Conservation (phyloP, 2,113 vertebrate species). For the Speoplatyrhinus poulsoni region DNA sequence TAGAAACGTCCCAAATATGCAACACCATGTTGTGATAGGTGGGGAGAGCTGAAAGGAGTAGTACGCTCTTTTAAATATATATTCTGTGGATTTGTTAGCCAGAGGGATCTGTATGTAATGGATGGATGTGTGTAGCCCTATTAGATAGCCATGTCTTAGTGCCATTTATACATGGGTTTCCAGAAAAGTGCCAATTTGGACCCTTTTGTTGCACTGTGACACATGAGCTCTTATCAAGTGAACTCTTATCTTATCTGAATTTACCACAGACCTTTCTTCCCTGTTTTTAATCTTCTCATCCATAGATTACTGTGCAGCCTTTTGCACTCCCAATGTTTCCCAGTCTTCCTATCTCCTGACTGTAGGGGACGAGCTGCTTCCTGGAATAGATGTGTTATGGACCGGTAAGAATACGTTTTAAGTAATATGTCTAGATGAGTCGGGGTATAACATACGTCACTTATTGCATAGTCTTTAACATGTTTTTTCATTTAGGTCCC, state of each 20-base stretch:
- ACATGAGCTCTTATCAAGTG: neutral
- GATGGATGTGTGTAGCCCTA: neutral
- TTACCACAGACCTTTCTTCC: neutral
- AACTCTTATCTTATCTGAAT: neutral
- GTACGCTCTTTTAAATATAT: too few species aligned
- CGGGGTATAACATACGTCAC: neutral
- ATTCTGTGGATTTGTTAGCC: too few species aligned
- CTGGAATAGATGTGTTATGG: constrained; percentile 93
- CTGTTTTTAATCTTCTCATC: neutral
- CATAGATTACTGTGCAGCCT: constrained; percentile 92
- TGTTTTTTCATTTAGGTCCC: constrained; percentile 78
- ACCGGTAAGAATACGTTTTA: constrained; percentile 79
- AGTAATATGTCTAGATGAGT: neutral
- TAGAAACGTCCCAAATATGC: too few species aligned
- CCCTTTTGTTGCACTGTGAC: too few species aligned
- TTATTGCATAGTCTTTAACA: neutral
- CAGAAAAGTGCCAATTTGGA: too few species aligned
- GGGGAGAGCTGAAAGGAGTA: too few species aligned
- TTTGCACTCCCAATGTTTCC: constrained; percentile 88
- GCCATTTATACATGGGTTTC: too few species aligned
- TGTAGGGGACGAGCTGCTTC: constrained; percentile 90
- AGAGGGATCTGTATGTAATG: neutral
- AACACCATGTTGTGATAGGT: too few species aligned
- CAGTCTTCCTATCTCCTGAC: constrained; percentile 91
- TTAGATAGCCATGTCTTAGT: neutral